Percentiles rank a stretch among this genome's conserved stretches.
These are phyloP conservation scores for Coenobita brevimanus DNA, from an alignment of 1,140 invertebrate genomes.

Conservation along the genomic window DNA sequence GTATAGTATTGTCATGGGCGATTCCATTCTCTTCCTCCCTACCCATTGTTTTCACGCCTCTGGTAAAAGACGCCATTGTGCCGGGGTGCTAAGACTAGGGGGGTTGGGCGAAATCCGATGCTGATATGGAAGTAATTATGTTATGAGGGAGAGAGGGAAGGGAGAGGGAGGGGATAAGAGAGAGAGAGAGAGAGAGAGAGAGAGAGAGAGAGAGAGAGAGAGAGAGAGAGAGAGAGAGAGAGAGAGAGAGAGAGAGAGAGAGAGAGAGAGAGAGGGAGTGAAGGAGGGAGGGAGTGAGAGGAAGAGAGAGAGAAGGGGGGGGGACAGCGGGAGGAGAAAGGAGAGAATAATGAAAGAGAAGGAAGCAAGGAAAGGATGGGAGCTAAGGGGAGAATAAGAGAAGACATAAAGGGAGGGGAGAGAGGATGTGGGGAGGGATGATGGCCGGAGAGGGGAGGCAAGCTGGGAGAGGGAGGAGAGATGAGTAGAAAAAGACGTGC, in stretches of 20 bases:
- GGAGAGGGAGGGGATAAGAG: not conserved
- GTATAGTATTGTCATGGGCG: no score
- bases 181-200: not conserved
- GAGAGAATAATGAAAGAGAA: not conserved
- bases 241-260: not conserved
- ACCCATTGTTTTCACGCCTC: no score
- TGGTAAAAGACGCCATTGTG: no score
- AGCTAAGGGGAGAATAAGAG: not conserved
- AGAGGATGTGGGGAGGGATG: not conserved
- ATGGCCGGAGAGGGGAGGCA: not conserved
- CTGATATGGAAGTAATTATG: no score
- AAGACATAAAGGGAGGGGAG: not conserved
- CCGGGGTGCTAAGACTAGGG: no score
- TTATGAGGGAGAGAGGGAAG: no score
- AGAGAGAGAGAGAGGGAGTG: not conserved
- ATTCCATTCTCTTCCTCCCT: no score
- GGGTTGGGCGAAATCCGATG: no score
- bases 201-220: no score
- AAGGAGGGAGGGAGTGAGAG: not conserved
- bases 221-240: not conserved
- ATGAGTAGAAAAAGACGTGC: not conserved
- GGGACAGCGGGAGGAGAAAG: not conserved
- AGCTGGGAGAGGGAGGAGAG: not conserved
- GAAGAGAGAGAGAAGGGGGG: not conserved
- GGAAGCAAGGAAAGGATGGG: not conserved